Base-by-base conservation (phyloP, 2,888 invertebrate genomes). In the Eurytoma californica region DNA sequence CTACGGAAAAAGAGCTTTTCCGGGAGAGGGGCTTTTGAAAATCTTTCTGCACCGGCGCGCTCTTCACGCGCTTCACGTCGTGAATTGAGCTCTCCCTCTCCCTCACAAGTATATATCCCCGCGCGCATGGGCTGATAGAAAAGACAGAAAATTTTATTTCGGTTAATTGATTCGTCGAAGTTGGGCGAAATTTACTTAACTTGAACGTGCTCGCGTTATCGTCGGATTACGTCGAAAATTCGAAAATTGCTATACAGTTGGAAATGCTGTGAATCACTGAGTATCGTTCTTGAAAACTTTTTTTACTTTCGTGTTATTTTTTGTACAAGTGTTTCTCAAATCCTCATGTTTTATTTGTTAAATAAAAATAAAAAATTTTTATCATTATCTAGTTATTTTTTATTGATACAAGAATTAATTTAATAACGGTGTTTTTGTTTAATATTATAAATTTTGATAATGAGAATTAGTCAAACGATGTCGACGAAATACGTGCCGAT, bases 1-100 rank as follows among this genome's bases (percentile, higher is more conserved):
- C 72, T 58, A 67, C 16, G 60, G 58, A 66, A 77, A 77, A 77
- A 66, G 63, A 67, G 72, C 66, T 66, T 72, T 77, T 77, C 67
- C 58, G 24, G 39, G 55, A 30, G 58, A 65, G 57, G 77, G 28
- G 51, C 72, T 39, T 77, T 77, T 66, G 72, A 77, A 77, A 72
- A 77, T 77, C 72, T 30, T 73, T 69, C 63, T 47, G 39, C 24
- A 18, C n/a, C 12, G 28, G 49, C 53, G 51, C 49, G 28, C 53
- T 20, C 14, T 13, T 47, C 60, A 39, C 49, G 28, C 53, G 39
- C 9, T 13, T 47, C 60, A 55, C 49, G 16, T 66, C 58, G 65
- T 57, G 65, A 65, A 66, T 73, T 73, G 65, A 73, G 57, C 53
- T 66, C 61, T 51, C 61, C 12, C 24, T 60, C 49, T 4, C 18